These are phyloP conservation scores for Heteromurus nitidus DNA, from an alignment of 2,888 invertebrate genomes.

Conservation along the genomic window DNA sequence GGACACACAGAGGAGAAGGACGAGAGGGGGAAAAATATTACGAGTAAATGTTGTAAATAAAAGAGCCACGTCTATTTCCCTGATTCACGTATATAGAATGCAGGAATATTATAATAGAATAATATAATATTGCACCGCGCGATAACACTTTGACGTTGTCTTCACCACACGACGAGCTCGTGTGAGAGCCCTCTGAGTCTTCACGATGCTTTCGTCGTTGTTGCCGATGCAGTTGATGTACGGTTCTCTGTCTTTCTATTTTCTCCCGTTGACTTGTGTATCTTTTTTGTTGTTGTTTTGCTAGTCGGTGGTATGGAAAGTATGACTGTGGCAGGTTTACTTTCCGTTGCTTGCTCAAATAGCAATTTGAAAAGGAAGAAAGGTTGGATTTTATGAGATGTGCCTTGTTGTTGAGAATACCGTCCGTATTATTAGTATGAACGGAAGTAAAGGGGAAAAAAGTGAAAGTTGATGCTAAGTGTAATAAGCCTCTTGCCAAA, in stretches of 20 bases:
- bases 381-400: conserved; percentile 23
- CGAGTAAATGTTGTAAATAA: conserved; percentile 9
- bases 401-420: conserved; percentile 2
- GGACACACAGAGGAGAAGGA: neutral
- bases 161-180: neutral
- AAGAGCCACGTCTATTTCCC: conserved; percentile 19
- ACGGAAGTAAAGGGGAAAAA: neutral
- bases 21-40: conserved; percentile 16
- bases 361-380: conserved; percentile 11
- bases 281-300: neutral
- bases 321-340: neutral
- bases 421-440: no score
- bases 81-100: conserved; percentile 21
- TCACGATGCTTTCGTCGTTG: neutral
- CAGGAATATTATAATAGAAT: conserved; percentile 12
- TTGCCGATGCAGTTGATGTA: no score
- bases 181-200: conserved; percentile 4
- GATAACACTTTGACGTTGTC: conserved; percentile 20
- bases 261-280: neutral
- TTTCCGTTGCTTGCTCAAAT: neutral
- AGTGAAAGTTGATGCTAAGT: neutral
- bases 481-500: conserved; percentile 12
- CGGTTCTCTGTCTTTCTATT: no score
- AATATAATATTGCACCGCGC: conserved; percentile 28
- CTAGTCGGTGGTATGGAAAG: neutral